phyloP scores from a whole-genome alignment of 2,888 invertebrate genomes.

The Eucriotettix oculatus region DNA sequence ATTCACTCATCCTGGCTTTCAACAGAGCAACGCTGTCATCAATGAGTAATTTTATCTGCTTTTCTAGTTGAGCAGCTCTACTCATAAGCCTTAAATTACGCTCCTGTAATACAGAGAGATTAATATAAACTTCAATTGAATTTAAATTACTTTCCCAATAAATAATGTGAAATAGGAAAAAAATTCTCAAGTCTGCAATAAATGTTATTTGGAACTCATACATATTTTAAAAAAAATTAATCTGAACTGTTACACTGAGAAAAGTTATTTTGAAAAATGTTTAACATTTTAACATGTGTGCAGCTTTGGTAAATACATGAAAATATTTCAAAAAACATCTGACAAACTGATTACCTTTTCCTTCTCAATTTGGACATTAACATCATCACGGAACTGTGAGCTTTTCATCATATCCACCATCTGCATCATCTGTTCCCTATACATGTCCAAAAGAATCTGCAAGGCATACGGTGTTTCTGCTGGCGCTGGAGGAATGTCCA shows the following conservation, averaged over 20 bases:
- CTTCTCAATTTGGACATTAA: slow-evolving; percentile 52
- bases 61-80: slow-evolving; percentile 77
- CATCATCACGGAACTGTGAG: slow-evolving; percentile 50
- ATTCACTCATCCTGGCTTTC: slow-evolving; percentile 77
- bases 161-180: too few species aligned
- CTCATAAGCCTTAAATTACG: slow-evolving; percentile 66
- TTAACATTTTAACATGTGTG: background rate
- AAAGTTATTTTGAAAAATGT: background rate
- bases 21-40: slow-evolving; percentile 80
- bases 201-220: too few species aligned
- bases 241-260: too few species aligned
- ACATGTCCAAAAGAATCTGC: slow-evolving; percentile 69
- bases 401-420: slow-evolving; percentile 73
- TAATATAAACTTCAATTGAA: background rate
- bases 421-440: slow-evolving; percentile 65
- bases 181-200: too few species aligned
- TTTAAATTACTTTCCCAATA: too few species aligned
- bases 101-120: slow-evolving; percentile 33
- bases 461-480: slow-evolving; percentile 68
- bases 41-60: slow-evolving; percentile 81
- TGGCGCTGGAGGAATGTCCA: slow-evolving; percentile 65
- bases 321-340: too few species aligned
- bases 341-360: slow-evolving; percentile 42
- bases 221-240: too few species aligned
- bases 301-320: too few species aligned